phyloP scores from a whole-genome alignment of 1,140 invertebrate species.

The Hetaerina americana region DNA sequence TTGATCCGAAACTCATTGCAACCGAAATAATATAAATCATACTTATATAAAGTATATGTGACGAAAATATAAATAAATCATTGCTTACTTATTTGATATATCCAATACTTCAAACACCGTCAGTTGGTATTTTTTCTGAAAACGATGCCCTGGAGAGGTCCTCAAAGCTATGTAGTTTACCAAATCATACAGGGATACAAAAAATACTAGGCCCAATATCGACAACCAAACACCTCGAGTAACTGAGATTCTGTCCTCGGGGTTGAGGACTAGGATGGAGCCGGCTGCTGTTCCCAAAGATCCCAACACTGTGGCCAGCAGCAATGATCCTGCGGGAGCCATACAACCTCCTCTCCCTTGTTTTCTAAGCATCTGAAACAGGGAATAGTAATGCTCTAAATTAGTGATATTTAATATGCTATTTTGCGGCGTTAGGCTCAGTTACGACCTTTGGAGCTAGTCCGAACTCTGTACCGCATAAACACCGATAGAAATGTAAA shows the following conservation, averaged over 20 bases:
- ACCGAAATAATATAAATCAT: too few species aligned
- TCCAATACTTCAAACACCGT: constrained; percentile 46
- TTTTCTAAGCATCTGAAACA: constrained; percentile 2
- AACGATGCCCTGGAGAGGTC: constrained; percentile 36
- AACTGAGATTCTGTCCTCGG: constrained; percentile 36
- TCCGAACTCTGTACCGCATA: too few species aligned
- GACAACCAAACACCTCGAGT: constrained; percentile 40
- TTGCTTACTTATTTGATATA: constrained; percentile 53
- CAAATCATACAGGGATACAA: constrained; percentile 43
- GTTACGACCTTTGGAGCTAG: too few species aligned
- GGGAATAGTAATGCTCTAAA: too few species aligned
- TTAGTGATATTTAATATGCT: too few species aligned
- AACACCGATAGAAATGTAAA: too few species aligned
- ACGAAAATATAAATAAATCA: constrained; percentile 9
- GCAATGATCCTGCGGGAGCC: constrained; percentile 16
- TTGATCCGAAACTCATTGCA: too few species aligned
- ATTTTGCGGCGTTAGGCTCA: too few species aligned
- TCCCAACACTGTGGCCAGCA: constrained; percentile 24
- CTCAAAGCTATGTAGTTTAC: constrained; percentile 40
- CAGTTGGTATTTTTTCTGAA: constrained; percentile 43
- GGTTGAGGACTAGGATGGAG: constrained; percentile 26
- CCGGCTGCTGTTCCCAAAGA: constrained; percentile 26
- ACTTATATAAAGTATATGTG: constrained; percentile 1
- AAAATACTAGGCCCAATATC: constrained; percentile 44
- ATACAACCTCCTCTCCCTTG: neutral